Percentiles rank a stretch among this genome's conserved stretches.
These are phyloP conservation scores for Thomomys bottae DNA, from an alignment of 2,113 vertebrate species.

Conservation along the genomic window DNA sequence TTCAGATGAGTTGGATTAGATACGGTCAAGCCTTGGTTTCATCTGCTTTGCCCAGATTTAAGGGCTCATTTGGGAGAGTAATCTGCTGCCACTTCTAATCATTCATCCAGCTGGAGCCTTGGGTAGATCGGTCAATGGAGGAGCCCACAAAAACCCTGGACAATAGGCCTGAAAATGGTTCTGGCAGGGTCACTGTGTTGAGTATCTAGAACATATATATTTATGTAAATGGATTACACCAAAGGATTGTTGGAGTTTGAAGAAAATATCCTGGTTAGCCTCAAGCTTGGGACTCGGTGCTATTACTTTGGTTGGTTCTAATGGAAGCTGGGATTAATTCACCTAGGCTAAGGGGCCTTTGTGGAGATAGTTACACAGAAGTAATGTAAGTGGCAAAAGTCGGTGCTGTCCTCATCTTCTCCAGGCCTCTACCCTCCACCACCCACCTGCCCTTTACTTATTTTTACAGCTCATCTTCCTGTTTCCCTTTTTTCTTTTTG, in stretches of 20 bases:
- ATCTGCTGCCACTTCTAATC: neutral
- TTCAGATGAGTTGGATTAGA: neutral
- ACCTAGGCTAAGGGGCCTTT: neutral
- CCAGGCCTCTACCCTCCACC: rapidly evolving
- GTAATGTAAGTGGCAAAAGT: neutral
- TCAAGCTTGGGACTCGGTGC: neutral
- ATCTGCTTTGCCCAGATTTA: neutral
- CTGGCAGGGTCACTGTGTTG: neutral
- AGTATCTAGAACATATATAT: neutral
- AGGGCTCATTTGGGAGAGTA: neutral
- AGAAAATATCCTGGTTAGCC: neutral
- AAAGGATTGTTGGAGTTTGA: neutral
- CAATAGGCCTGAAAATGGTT: neutral
- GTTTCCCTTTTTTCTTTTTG: too few species aligned
- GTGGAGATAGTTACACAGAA: neutral
- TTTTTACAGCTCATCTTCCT: neutral
- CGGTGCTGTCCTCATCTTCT: rapidly evolving
- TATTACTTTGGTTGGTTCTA: neutral
- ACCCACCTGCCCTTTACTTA: too few species aligned
- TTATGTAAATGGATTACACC: neutral
- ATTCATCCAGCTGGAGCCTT: neutral
- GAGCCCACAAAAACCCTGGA: neutral
- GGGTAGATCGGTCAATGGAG: neutral
- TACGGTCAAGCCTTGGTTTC: neutral
- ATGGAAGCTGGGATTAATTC: neutral